phyloP scores from a whole-genome alignment of 2,797 vertebrate genomes.

The Podargus strigoides region DNA sequence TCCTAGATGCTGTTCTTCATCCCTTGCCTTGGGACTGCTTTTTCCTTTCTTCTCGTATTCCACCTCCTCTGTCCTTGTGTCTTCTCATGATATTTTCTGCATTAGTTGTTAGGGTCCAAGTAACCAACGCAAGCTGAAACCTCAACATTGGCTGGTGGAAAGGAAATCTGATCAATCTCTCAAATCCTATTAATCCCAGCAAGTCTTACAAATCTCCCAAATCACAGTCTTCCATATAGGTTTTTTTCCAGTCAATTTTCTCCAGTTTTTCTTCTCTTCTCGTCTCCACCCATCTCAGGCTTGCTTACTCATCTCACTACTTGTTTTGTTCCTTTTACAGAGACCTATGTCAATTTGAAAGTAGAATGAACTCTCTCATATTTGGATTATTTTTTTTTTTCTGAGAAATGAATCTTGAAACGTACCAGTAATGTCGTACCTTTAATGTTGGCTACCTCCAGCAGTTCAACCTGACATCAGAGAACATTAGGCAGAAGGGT shows the following conservation, averaged over 20 bases:
- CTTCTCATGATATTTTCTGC: background rate
- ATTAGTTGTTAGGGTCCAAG: background rate
- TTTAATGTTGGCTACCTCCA: background rate
- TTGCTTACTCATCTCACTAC: background rate
- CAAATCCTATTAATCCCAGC: background rate
- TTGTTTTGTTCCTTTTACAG: background rate
- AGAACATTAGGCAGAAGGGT: background rate
- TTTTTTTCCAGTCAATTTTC: background rate
- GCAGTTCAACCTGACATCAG: background rate
- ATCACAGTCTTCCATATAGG: background rate
- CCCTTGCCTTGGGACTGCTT: background rate
- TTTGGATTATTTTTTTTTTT: background rate
- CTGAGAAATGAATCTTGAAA: background rate
- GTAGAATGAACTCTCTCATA: background rate
- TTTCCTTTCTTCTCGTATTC: background rate
- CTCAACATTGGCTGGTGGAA: background rate
- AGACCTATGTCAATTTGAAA: background rate
- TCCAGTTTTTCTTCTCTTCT: background rate
- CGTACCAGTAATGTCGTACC: background rate
- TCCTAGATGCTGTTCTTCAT: background rate
- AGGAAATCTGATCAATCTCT: background rate
- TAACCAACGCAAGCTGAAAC: background rate
- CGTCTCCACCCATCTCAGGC: background rate
- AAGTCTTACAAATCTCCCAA: background rate
- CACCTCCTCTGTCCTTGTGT: background rate